Base-by-base conservation (phyloP, 1,140 invertebrate genomes). In the Bombus pyrosoma region DNA sequence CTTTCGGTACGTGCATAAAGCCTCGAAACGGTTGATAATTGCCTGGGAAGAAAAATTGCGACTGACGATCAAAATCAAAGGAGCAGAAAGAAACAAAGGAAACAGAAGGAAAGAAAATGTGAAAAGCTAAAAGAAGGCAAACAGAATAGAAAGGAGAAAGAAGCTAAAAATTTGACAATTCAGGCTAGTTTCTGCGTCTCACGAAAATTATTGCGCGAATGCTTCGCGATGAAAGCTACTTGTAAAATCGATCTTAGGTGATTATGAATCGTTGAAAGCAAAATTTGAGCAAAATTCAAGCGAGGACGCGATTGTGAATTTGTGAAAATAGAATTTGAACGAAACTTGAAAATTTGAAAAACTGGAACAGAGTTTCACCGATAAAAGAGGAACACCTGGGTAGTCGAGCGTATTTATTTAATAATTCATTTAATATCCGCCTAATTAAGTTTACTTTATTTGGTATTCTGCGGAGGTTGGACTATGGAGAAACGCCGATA, bases 351-450 rank as follows among this genome's bases (percentile, higher is more conserved):
- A 15, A 15, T 15, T 3, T 8, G 8, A 18, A 34, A 34, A 66
- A 32, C 9, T 3, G 2, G 28, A 47, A 34, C 15, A 18, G 3
- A 69, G 43, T 72, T 69, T 53, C 25, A 8, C 5, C 25, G 32
- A 32, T 12, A 6, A 8, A 4, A 9, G 10, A 22, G 1, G 3
- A 57, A 22, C 18, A 39, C 13, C 2, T 25, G 75, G 37, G 3
- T 25, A 41, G 13, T n/a, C 47, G 22, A 28, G 2, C 6, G 28
- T 39, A 39, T 80, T 80, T 80, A 28, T 85, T 64, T 41, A 53
- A 69, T 85, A 80, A 85, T 85, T 85, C 73, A 85, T 85, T 85
- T 85, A 85, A 85, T 85, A 57, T 53, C 32, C 41, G 5, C 41
- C 53, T 79, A 85, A 85, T 85, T 80, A 80, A 80, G 83, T 85